Evolutionary conservation across 2,797 vertebrate species (phyloP), one percentile per base, ranked within the genome.

Genomic region (Xiphophorus birchmanni): DNA sequence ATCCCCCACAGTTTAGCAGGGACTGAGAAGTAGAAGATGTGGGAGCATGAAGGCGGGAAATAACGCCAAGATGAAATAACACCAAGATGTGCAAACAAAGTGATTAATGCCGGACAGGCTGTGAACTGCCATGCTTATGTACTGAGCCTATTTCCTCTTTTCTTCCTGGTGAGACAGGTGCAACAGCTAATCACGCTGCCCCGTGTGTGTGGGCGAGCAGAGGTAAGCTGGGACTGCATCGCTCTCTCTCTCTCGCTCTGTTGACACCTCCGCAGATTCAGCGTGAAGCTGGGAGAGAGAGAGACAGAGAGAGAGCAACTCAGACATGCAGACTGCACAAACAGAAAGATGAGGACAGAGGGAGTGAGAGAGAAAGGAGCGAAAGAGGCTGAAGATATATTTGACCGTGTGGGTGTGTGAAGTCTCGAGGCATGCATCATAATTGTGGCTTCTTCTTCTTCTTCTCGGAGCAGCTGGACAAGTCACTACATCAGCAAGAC

Each of bases 321-420:
- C 83, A 87, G 87, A 86, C 83, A 75, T 60, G 82, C 87, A 88
- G 90, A 88, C 79, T 78, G 89, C 89, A 86, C 81, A 86, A 89
- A 71, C 63, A 88, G 88, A 91, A 85, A 88, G 86, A 88, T 79
- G 79, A 87, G 85, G 89, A 91, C 87, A 84, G 90, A 90, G 86
- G 83, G 87, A 90, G 80, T 63, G 87, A 83, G 89, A 75, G 88
- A 81, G 80, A 82, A 47, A 80, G 84, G 60, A 88, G 87, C 69
- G 82, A 81, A 86, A 89, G 86, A 85, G 82, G 88, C 75, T 81
- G 83, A 83, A 85, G 82, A 92, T 93, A 91, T 90, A 92, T 92
- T 91, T 92, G 90, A 89, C 84, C 54, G 77, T 88, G 93, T 93
- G 93, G 92, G 94, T 91, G 92, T 94, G 92, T 89, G 89, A 91